Conservation (phyloP, 1,140 invertebrate species). For the Oscheius sp. region DNA sequence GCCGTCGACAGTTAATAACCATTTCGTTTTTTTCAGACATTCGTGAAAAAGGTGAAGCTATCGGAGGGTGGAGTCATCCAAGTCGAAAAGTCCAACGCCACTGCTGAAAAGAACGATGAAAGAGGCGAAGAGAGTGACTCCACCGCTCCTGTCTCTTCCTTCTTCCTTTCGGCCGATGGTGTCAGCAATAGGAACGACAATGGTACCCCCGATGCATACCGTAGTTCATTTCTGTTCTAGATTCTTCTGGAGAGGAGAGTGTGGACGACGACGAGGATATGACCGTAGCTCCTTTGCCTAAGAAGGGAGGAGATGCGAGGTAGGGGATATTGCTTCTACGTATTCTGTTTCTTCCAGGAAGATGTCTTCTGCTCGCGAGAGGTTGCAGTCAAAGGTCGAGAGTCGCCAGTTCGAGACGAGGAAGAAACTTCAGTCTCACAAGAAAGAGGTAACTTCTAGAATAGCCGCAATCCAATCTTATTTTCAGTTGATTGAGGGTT, state of each 20-base stretch:
- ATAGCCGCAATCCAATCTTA: too few species aligned
- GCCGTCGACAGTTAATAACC: too few species aligned
- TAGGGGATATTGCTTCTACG: neutral
- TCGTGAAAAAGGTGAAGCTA: neutral
- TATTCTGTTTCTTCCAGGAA: too few species aligned
- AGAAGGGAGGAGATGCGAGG: neutral
- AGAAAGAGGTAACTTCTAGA: too few species aligned
- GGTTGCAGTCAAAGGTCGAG: neutral
- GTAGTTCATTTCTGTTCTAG: neutral
- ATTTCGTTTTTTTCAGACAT: too few species aligned
- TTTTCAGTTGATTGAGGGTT: too few species aligned
- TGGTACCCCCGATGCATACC: neutral
- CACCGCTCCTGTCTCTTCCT: neutral
- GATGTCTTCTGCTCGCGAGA: neutral
- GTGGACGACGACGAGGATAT: neutral
- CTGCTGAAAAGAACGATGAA: neutral
- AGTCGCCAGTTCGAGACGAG: neutral
- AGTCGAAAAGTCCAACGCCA: neutral
- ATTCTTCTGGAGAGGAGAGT: neutral
- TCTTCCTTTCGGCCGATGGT: too few species aligned
- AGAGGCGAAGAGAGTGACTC: neutral
- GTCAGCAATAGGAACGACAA: too few species aligned
- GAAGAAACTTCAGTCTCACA: neutral
- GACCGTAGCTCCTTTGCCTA: neutral
- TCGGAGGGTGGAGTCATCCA: neutral